Evolutionary conservation across 2,797 vertebrate genomes (phyloP).

Genomic region (Hoplostethus mediterraneus): DNA sequence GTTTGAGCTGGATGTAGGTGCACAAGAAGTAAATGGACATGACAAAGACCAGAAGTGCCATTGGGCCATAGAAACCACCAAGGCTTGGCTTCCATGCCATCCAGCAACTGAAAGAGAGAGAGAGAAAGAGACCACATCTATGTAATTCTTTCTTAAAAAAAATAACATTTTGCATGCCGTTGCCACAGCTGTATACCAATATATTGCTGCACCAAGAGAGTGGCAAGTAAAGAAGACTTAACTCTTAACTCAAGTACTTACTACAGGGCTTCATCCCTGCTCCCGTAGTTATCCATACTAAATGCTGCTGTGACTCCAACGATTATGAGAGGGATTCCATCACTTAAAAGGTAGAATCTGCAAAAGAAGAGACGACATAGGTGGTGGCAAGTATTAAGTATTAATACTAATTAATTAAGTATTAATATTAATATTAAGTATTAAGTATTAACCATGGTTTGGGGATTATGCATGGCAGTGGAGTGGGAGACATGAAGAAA

Average conservation of each 20-base stretch:
- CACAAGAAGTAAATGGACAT: constrained; percentile 93
- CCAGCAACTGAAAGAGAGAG: constrained; percentile 90
- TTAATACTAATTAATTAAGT: not conserved
- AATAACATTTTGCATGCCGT: too few species aligned
- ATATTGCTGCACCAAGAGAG: too few species aligned
- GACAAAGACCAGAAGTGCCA: constrained; percentile 89
- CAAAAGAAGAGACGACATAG: constrained; percentile 39
- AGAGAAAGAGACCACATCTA: not conserved
- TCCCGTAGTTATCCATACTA: constrained; percentile 94
- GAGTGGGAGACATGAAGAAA: too few species aligned
- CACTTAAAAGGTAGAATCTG: constrained; percentile 94
- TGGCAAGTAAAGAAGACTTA: too few species aligned
- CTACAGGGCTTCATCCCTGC: constrained; percentile 88
- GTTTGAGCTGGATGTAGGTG: constrained; percentile 90
- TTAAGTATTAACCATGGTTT: not conserved
- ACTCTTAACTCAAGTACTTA: constrained; percentile 80
- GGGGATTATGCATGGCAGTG: too few species aligned
- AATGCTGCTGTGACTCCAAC: constrained; percentile 93
- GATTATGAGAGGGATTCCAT: constrained; percentile 92
- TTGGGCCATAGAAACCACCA: constrained; percentile 92
- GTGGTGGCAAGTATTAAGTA: not conserved
- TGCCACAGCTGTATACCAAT: too few species aligned
- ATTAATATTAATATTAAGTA: too few species aligned
- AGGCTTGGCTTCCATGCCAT: constrained; percentile 98
- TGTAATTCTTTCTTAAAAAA: not conserved